Conservation (phyloP, 2,113 vertebrate species). For the Pterocles gutturalis region DNA sequence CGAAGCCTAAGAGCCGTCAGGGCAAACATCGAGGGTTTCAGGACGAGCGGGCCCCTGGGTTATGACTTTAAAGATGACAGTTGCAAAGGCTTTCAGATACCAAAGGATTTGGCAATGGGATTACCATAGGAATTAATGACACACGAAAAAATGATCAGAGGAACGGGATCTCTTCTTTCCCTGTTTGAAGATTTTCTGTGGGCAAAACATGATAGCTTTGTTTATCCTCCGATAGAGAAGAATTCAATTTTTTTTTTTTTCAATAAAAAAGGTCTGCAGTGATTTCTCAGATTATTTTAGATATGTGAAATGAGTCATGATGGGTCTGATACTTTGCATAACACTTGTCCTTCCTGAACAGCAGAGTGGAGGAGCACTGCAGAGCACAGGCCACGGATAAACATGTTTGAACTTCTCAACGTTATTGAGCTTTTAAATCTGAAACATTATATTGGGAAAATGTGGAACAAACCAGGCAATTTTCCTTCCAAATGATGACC, state of each 20-base stretch:
- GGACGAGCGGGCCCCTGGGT: background rate
- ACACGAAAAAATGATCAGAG: background rate
- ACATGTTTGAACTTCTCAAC: background rate
- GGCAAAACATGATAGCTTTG: background rate
- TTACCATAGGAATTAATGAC: background rate
- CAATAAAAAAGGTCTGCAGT: background rate
- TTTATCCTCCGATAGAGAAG: background rate
- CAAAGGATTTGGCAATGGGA: background rate
- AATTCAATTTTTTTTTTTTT: background rate
- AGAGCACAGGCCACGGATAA: background rate
- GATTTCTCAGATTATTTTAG: constrained; percentile 1
- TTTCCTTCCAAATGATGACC: background rate
- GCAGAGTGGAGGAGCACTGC: background rate
- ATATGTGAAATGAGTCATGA: background rate
- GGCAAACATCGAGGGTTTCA: rapidly evolving
- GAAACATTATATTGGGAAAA: background rate
- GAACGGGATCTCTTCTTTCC: background rate
- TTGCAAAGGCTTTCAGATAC: background rate
- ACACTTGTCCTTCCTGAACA: background rate
- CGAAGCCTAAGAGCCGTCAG: background rate
- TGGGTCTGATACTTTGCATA: rapidly evolving
- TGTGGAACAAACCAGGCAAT: background rate
- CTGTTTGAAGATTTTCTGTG: background rate
- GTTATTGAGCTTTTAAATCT: background rate
- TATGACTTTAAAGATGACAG: background rate